Conservation (phyloP, 2,113 vertebrate genomes). For the Cheirogaleus medius region DNA sequence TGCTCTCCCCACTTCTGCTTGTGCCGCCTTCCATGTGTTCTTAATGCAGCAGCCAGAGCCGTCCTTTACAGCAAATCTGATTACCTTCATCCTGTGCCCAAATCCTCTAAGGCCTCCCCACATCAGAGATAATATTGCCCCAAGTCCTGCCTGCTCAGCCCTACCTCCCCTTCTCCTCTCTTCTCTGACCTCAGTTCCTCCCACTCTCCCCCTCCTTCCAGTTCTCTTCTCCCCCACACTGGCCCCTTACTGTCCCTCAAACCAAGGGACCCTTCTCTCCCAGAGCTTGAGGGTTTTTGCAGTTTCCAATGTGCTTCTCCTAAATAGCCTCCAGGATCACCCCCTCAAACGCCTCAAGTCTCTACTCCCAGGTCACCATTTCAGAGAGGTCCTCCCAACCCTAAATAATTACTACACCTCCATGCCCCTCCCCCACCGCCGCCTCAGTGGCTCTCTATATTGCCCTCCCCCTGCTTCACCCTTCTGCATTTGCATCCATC, state of each 20-base stretch:
- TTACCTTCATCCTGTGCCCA: neutral
- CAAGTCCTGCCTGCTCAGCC: rapidly evolving
- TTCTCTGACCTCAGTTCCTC: neutral
- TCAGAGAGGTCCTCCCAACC: neutral
- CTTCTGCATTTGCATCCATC: neutral
- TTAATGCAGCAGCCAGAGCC: no score
- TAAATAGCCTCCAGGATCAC: no score
- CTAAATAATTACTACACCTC: neutral
- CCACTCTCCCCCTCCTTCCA: neutral
- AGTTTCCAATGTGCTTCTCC: neutral
- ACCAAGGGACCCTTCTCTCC: neutral
- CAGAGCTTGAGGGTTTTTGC: neutral
- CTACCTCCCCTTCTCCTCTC: rapidly evolving
- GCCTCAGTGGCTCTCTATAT: neutral
- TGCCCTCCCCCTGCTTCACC: neutral
- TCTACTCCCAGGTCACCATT: neutral
- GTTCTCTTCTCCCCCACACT: neutral
- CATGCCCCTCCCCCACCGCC: rapidly evolving
- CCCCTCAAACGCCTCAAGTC: neutral
- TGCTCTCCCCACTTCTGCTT: neutral
- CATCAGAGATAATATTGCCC: neutral
- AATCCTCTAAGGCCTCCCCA: neutral
- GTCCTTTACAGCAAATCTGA: neutral
- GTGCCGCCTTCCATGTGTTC: neutral
- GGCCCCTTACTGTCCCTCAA: neutral